phyloP scores from a whole-genome alignment of 2,113 vertebrate genomes.

The Leucopsar rothschildi region DNA sequence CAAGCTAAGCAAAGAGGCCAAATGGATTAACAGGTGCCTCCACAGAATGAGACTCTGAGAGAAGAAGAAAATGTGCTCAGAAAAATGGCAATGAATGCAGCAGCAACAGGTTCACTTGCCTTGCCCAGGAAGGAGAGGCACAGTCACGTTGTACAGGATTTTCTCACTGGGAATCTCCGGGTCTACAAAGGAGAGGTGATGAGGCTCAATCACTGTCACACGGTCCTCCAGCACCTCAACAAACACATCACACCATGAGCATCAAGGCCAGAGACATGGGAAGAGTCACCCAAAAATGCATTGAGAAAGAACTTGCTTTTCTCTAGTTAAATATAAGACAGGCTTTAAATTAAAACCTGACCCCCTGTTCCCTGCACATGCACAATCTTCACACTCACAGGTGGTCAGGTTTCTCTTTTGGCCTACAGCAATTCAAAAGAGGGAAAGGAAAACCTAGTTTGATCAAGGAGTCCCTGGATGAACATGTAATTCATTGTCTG shows the following conservation, averaged over 20 bases:
- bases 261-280: neutral
- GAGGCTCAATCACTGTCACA: slow-evolving; percentile 84
- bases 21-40: neutral
- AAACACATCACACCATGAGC: slow-evolving; percentile 19
- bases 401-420: neutral
- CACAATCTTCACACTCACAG: neutral
- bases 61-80: neutral
- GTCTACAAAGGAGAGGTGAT: slow-evolving; percentile 87
- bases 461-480: neutral
- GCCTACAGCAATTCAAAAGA: neutral
- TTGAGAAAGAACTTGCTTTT: neutral
- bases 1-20: neutral
- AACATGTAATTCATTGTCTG: neutral
- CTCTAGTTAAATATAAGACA: neutral
- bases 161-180: slow-evolving; percentile 81
- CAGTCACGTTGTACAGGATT: slow-evolving; percentile 89
- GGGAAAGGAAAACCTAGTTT: neutral
- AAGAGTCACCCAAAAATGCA: neutral
- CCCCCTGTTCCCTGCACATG: neutral
- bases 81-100: neutral
- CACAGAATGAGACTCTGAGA: neutral
- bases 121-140: slow-evolving; percentile 82
- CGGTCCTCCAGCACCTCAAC: slow-evolving; percentile 88
- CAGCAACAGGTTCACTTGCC: slow-evolving; percentile 68
- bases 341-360: neutral